Evolutionary conservation across 1,140 invertebrate species (phyloP).

Genomic region (Drosophila suzukii): DNA sequence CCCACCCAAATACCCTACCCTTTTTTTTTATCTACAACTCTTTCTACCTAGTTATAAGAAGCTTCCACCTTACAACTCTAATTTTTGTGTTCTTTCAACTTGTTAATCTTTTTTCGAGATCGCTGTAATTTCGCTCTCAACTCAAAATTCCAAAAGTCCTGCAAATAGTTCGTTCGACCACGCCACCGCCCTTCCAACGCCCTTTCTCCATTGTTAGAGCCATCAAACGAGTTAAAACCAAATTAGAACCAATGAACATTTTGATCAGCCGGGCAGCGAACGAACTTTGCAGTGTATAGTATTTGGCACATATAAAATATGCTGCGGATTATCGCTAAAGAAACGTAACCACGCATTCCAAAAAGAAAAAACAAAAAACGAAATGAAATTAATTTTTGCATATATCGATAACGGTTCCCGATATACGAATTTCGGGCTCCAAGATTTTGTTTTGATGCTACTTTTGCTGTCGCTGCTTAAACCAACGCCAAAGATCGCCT

Average conservation of each 20-base stretch:
- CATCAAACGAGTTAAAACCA: conserved; percentile 14
- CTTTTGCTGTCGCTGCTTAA: conserved; percentile 45
- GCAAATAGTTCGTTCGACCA: conserved; percentile 65
- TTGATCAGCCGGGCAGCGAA: conserved; percentile 51
- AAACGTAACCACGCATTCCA: conserved; percentile 49
- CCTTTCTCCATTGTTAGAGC: conserved; percentile 40
- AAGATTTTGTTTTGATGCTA: conserved; percentile 22
- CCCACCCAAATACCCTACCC: neutral
- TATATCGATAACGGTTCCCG: conserved; percentile 5
- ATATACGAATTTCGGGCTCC: conserved; percentile 4
- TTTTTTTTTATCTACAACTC: conserved; percentile 17
- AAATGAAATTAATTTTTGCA: conserved; percentile 1
- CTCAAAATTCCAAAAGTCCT: conserved; percentile 25
- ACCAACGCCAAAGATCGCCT: conserved; percentile 44
- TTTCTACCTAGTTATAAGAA: conserved; percentile 21
- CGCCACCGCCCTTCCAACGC: conserved; percentile 1
- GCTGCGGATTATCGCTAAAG: conserved; percentile 84
- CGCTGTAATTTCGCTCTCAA: conserved; percentile 11
- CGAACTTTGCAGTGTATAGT: conserved; percentile 73
- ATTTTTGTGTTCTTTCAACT: conserved; percentile 13
- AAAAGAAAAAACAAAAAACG: conserved; percentile 22
- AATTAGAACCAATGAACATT: conserved; percentile 44
- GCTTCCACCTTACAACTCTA: conserved; percentile 21
- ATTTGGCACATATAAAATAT: conserved; percentile 84
- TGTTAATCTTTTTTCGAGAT: conserved; percentile 1